Percentiles rank a stretch among this genome's conserved stretches.
These are phyloP conservation scores for Phaenicophaeus curvirostris DNA, from an alignment of 2,797 vertebrate genomes.

Conservation along the genomic window DNA sequence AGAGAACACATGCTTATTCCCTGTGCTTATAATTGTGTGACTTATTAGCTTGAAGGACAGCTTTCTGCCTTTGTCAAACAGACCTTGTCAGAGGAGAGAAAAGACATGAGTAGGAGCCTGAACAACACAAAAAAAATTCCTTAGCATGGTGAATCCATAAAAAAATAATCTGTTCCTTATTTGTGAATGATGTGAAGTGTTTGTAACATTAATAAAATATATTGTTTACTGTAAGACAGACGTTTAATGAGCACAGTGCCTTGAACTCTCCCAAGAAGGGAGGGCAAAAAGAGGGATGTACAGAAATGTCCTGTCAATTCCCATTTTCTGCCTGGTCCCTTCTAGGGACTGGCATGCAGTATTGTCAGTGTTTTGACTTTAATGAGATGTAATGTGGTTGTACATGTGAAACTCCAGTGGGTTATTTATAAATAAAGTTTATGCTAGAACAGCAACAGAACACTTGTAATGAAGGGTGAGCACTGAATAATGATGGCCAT, in stretches of 20 bases:
- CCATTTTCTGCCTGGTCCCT: not conserved
- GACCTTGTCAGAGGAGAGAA: not conserved
- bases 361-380: conserved; percentile 8
- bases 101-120: not conserved
- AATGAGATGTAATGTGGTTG: conserved; percentile 22
- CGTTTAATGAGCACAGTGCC: not conserved
- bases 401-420: not conserved
- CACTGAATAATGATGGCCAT: not conserved
- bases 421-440: conserved; percentile 10
- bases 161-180: not conserved
- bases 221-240: not conserved
- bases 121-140: not conserved
- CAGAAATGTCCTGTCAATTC: not conserved
- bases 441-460: not conserved
- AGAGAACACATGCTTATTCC: not conserved
- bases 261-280: not conserved
- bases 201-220: conserved; percentile 4
- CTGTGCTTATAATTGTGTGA: not conserved
- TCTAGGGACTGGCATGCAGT: not conserved
- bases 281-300: not conserved
- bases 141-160: not conserved
- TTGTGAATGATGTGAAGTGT: not conserved
- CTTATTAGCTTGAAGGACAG: conserved; percentile 45
- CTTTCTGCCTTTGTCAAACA: not conserved
- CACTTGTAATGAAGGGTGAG: not conserved